These are phyloP conservation scores for Oxyscelio sp. DNA, from an alignment of 2,888 invertebrate species.

Conservation along the genomic window DNA sequence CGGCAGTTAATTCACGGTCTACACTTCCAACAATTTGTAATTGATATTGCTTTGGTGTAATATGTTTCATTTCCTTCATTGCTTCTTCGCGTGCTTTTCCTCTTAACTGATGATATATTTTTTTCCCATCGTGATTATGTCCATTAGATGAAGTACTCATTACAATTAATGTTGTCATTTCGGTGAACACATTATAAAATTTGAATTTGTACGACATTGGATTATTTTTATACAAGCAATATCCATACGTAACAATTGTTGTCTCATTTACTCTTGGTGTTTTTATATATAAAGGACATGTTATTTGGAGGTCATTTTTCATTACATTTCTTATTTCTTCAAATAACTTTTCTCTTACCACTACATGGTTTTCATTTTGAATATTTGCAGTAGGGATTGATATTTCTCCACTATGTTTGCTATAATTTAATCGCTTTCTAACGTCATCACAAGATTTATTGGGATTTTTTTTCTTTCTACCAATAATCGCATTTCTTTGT, in stretches of 20 bases:
- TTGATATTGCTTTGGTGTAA: conserved; percentile 5
- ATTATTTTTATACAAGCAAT: neutral
- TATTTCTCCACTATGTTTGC: neutral
- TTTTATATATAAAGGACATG: neutral
- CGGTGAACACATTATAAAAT: neutral
- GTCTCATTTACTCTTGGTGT: neutral
- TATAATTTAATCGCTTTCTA: neutral
- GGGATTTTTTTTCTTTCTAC: too few species aligned
- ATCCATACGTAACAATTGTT: neutral
- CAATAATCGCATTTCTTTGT: too few species aligned
- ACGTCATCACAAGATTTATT: too few species aligned
- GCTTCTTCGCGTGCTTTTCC: too few species aligned
- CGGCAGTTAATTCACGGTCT: neutral
- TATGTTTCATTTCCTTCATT: too few species aligned
- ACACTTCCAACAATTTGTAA: neutral
- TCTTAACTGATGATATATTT: neutral
- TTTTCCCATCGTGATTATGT: neutral
- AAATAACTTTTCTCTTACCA: neutral
- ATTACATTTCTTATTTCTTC: neutral
- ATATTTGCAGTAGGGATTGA: neutral
- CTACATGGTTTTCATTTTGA: neutral
- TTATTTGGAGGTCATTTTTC: neutral
- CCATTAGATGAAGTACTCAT: neutral
- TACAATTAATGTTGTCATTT: neutral
- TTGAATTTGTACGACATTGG: neutral